Conservation (phyloP, 2,888 invertebrate species). For the Prostheceraeus crozeri region DNA sequence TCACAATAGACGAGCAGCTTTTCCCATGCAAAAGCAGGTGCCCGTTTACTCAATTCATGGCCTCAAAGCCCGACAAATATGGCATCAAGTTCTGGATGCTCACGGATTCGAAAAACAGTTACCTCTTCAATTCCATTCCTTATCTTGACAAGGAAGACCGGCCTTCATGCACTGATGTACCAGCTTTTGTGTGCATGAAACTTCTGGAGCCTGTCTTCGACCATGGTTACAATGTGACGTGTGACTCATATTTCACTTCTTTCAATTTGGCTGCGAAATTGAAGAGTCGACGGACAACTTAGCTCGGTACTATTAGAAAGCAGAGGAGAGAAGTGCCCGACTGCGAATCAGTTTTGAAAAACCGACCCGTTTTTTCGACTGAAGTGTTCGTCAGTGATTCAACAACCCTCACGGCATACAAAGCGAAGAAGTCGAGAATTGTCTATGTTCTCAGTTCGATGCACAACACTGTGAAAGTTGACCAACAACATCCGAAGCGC, state of each 20-base stretch:
- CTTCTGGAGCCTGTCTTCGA: conserved; percentile 6
- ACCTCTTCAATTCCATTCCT: conserved; percentile 21
- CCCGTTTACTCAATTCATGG: conserved; percentile 16
- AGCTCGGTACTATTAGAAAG: conserved; percentile 18
- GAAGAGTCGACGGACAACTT: conserved; percentile 16
- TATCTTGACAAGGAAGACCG: conserved; percentile 30
- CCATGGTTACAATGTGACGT: conserved; percentile 23
- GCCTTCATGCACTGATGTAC: background rate
- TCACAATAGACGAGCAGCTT: conserved; percentile 21
- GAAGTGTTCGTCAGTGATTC: background rate
- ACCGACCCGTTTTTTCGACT: background rate
- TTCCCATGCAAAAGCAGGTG: conserved; percentile 13
- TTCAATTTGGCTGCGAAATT: background rate
- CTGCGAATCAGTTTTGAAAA: conserved; percentile 17
- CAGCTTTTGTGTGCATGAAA: conserved; percentile 4
- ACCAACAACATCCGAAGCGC: background rate
- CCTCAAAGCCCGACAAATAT: conserved; percentile 18
- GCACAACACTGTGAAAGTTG: conserved; percentile 18
- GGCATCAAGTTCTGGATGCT: background rate
- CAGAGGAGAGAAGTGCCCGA: conserved; percentile 22
- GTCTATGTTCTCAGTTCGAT: conserved; percentile 26
- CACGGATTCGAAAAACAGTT: conserved; percentile 10
- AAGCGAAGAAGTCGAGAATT: conserved; percentile 22
- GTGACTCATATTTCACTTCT: conserved; percentile 20
- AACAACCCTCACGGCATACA: conserved; percentile 17